Base-by-base conservation (phyloP, 2,113 vertebrate genomes). In the Xenopus borealis region DNA sequence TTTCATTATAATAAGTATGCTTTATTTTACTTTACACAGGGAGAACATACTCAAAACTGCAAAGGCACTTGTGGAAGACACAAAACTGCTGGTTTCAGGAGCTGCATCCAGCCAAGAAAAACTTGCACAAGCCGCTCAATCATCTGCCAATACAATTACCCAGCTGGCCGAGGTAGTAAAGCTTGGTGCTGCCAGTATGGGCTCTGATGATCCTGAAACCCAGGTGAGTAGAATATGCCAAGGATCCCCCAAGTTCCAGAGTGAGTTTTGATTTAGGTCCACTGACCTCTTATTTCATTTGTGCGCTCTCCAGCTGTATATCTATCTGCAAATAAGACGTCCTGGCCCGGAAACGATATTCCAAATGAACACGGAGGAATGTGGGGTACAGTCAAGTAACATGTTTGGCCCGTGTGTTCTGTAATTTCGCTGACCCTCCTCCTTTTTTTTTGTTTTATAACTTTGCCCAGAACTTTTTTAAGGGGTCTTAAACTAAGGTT, bases 11-110 rank as follows among this genome's bases (percentile, higher is more conserved):
- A 40, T 40, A 6, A 40, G 3, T 10, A 50, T 50, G 47, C 47
- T 13, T n/a, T n/a, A 55, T 55, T 16, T 55, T 40, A 40, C 53
- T n/a, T 7, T n/a, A 9, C 19, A 70, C 86, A 99, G 98, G 87
- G 98, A 99, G 85, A 98, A 94, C 84, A 99, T 99, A 71, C 85
- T 99, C 85, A 99, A 99, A 88, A 99, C 97, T 3, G 98, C 98
- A 82, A 99, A 99, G 87, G 91, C 95, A 45, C 86, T 99, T 85
- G 97, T 99, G 66, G 98, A 99, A 85, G 98, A 99, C 86, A 98
- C 98, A 12, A 99, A 99, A 80, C 83, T 98, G 78, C 85, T 99
- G 72, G 97, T 99, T 40, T 95, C 98, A 0, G 97, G 97, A 3
- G 97, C 97, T 0, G 97, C 97, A 0, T 98, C 97, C 6, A 99